phyloP scores from a whole-genome alignment of 1,140 invertebrate species.

The Temnothorax longispinosus region DNA sequence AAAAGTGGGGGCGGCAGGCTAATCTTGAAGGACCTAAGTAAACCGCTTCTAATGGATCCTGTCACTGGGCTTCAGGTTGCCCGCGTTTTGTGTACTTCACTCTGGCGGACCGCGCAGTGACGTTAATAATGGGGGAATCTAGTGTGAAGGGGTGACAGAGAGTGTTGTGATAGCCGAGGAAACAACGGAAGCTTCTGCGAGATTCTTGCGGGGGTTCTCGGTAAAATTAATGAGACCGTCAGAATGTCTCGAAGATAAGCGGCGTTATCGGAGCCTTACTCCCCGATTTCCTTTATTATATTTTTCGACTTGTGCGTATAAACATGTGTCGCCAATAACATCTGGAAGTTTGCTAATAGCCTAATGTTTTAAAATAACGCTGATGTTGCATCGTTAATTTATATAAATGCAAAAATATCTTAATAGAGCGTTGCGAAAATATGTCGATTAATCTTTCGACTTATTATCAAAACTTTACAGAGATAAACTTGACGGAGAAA shows the following conservation, averaged over 20 bases:
- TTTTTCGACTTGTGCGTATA: neutral
- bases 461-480: slow-evolving; percentile 12
- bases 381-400: neutral
- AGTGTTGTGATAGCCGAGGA: slow-evolving; percentile 63
- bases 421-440: neutral
- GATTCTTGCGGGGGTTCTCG: slow-evolving; percentile 4
- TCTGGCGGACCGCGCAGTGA: slow-evolving; percentile 61
- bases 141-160: slow-evolving; percentile 65
- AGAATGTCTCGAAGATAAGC: slow-evolving; percentile 53
- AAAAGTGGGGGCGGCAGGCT: slow-evolving; percentile 53
- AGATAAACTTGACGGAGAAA: neutral
- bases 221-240: slow-evolving; percentile 63
- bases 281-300: neutral
- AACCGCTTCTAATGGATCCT: slow-evolving; percentile 78
- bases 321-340: slow-evolving; percentile 22
- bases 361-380: neutral
- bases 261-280: neutral
- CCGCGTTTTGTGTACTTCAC: slow-evolving; percentile 68
- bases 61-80: slow-evolving; percentile 69
- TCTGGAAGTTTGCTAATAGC: neutral
- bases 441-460: slow-evolving; percentile 31
- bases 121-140: slow-evolving; percentile 76
- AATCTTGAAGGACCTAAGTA: slow-evolving; percentile 77
- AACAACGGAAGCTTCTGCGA: slow-evolving; percentile 2
- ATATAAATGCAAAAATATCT: neutral